Evolutionary conservation across 2,888 invertebrate genomes (phyloP), one percentile per base, ranked within the genome.

Genomic region (Baronia brevicornis): DNA sequence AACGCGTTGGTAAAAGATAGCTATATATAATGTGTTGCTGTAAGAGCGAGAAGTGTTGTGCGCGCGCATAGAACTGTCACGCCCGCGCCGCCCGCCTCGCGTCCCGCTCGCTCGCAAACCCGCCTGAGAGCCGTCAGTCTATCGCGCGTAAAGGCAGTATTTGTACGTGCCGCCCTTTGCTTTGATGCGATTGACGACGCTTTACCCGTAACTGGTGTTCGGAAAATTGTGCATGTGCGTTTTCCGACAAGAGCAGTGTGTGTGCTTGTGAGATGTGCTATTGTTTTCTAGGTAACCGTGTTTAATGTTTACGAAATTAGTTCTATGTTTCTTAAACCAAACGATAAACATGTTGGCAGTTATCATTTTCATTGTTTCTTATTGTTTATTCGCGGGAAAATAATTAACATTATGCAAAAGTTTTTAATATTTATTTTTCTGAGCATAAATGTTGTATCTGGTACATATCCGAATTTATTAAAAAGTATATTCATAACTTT

Each of bases 211-310:
- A 79, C 67, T 72, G 79, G 72, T 74, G 75, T 77, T 80, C 80
- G 82, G 82, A 80, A 80, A 84, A 82, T 82, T 84, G 82, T 84
- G 82, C 77, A 80, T 84, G 82, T 84, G 82, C 82, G 78, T 78
- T 84, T 82, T 80, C 82, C 82, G 80, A 71, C 65, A 63, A 68
- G 60, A 69, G 72, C 70, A 77, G 80, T 80, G 82, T 82, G 71
- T 80, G 80, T 82, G 77, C 63, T 72, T 74, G 80, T 82, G 84
- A 73, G 71, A 84, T 82, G 82, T 84, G 82, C 79, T 75, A 77
- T 84, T 82, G 78, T 84, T 84, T 79, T 74, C 75, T 84, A 84
- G 84, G 84, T 84, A 80, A 82, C 46, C 60, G 64, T 51, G 53
- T 64, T 59, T 60, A 61, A 64, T 72, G 58, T 70, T 70, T 53